These are phyloP conservation scores for Acanthornis magna DNA, from an alignment of 2,797 vertebrate species.

Conservation along the genomic window DNA sequence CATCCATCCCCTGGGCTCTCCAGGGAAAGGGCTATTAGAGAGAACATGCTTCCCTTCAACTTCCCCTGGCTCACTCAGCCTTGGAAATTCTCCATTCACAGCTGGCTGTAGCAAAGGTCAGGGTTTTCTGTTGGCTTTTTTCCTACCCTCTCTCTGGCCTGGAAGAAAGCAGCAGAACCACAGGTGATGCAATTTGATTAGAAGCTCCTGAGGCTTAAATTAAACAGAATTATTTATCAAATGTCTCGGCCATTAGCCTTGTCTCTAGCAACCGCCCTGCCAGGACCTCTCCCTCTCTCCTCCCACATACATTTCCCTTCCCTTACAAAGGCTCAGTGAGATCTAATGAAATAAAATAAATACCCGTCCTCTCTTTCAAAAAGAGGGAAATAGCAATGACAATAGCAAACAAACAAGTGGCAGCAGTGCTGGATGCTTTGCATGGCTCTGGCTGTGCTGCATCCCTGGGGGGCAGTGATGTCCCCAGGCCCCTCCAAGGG, in stretches of 20 bases:
- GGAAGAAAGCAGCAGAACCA: constrained; percentile 25
- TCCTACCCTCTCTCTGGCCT: background rate
- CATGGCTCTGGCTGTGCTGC: background rate
- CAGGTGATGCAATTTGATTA: constrained; percentile 52
- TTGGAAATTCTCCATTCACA: constrained; percentile 11
- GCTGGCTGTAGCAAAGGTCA: background rate
- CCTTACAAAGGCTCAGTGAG: background rate
- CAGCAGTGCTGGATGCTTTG: background rate
- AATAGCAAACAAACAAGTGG: background rate
- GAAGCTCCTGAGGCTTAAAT: constrained; percentile 32
- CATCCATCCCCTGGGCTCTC: background rate
- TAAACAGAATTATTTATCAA: constrained; percentile 56
- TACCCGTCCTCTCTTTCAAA: background rate
- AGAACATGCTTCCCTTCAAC: background rate
- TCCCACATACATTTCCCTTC: background rate
- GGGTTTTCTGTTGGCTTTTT: background rate
- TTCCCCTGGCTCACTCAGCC: background rate
- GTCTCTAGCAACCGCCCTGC: background rate
- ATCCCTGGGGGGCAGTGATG: background rate
- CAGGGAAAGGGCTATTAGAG: background rate
- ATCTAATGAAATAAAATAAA: background rate
- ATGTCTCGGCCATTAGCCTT: background rate
- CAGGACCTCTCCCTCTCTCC: background rate
- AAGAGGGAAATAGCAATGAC: background rate
- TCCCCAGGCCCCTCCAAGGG: background rate